Percentiles rank a stretch among this genome's conserved stretches.
Evolutionary conservation across 2,113 vertebrate species (phyloP).

Genomic region (Notothenia coriiceps): DNA sequence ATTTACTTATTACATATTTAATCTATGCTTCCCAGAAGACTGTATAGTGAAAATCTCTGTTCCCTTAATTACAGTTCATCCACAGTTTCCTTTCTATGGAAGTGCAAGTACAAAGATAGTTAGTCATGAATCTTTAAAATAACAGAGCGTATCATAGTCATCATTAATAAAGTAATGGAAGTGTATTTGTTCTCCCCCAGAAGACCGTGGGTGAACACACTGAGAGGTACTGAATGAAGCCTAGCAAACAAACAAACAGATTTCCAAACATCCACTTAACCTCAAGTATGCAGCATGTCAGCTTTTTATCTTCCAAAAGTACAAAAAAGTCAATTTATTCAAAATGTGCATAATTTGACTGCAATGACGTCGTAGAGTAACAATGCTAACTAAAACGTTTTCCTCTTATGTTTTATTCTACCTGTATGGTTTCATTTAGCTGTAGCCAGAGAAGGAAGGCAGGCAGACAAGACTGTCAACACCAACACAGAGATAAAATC

Average conservation of each 20-base stretch:
- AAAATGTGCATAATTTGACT: slow-evolving; percentile 18
- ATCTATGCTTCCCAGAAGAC: slow-evolving; percentile 14
- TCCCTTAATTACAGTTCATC: slow-evolving; percentile 4
- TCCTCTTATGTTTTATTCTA: neutral
- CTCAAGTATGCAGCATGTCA: slow-evolving; percentile 25
- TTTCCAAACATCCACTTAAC: slow-evolving; percentile 42
- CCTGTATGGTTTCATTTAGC: neutral
- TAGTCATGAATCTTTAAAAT: slow-evolving; percentile 34
- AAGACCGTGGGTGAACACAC: slow-evolving; percentile 36
- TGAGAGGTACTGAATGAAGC: slow-evolving; percentile 39
- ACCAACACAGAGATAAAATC: slow-evolving; percentile 12
- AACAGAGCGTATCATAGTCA: slow-evolving; percentile 11
- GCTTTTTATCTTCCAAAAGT: slow-evolving; percentile 22
- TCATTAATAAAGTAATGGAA: slow-evolving; percentile 29
- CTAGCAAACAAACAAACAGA: slow-evolving; percentile 40
- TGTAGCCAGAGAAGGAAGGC: neutral
- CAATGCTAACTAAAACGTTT: slow-evolving; percentile 5
- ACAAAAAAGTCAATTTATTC: slow-evolving; percentile 26
- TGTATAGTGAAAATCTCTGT: neutral
- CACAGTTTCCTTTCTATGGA: neutral
- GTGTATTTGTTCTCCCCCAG: slow-evolving; percentile 15
- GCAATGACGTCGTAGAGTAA: neutral
- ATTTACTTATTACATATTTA: slow-evolving; percentile 49
- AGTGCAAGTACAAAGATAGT: slow-evolving; percentile 7
- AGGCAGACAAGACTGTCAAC: neutral